Base-by-base conservation (phyloP, 1,140 invertebrate species). In the Bilobella aurantiaca region DNA sequence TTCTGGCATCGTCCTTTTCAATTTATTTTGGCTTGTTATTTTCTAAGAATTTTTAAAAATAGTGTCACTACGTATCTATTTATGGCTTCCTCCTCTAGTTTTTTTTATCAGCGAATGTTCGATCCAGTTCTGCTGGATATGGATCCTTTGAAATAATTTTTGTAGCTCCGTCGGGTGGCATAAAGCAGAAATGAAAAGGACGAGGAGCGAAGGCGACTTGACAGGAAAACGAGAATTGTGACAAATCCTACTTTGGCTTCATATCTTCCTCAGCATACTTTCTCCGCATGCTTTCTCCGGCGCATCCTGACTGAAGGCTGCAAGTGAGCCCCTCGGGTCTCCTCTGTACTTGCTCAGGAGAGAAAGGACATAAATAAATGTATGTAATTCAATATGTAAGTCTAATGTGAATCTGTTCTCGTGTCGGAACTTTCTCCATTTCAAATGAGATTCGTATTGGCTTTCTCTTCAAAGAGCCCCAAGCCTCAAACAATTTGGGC, bases 221-320 rank as follows among this genome's bases (percentile, higher is more conserved):
- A 58, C 57, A 58, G 57, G 57, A 58, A 58, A 58, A 58, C 57
- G 57, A 58, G 57, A 58, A 58, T 58, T 58, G 12, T 58, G 57
- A 58, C 57, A 58, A 58, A 58, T 58, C 29, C 57, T 30, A 58
- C 49, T 56, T 56, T 58, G 2, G 29, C 30, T 8, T 58, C 57
- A 58, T 58, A 31, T 31, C 57, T 58, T 29, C 25, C 30, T 30
- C 28, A 12, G 27, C 21, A 28, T 8, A 27, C 57, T 58, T 31
- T 58, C 29, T 58, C 57, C 57, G 25, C 23, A 8, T 56, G 8
- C 49, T 25, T 23, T 56, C 14, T n/a, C n/a, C n/a, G n/a, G n/a
- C n/a, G n/a, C n/a, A n/a, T 25, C 12, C 25, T 14, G 49, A 56
- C 14, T 56, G 14, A 14, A 23, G 14, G 49, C 8, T 8, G 21